Percentiles rank a stretch among this genome's conserved stretches.
phyloP scores from a whole-genome alignment of 2,797 vertebrate genomes.

The Anolis apletophallus region DNA sequence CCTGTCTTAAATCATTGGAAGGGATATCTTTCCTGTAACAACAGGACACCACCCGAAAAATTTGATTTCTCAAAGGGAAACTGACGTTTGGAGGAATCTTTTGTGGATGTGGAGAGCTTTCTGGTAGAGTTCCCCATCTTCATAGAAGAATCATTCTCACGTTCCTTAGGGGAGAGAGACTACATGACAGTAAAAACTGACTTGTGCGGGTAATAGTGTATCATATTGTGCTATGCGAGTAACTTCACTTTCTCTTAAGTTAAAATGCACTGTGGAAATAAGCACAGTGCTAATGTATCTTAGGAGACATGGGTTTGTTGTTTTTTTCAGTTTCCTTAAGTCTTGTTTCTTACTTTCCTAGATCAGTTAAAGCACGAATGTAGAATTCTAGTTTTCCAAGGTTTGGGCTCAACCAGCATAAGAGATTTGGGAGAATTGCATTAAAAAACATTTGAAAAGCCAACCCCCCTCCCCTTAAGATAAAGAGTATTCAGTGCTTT shows the following conservation, averaged over 20 bases:
- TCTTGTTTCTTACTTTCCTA: neutral
- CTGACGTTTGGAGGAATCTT: neutral
- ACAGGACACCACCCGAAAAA: constrained; percentile 22
- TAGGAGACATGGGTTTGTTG: neutral
- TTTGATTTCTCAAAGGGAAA: neutral
- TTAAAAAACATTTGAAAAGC: neutral
- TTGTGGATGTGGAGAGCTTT: neutral
- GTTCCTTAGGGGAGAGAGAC: neutral
- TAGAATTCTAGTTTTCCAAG: neutral
- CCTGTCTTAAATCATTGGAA: constrained; percentile 15
- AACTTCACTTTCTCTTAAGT: neutral
- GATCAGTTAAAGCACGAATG: neutral
- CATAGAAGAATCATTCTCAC: neutral
- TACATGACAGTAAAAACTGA: neutral
- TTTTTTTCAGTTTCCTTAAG: neutral
- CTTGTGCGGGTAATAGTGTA: neutral
- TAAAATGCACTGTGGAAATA: neutral
- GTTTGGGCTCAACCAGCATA: neutral
- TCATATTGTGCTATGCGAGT: neutral
- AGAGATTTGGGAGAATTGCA: neutral
- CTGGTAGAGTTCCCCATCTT: neutral
- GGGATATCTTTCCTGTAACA: constrained; percentile 37
- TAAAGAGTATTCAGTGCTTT: neutral
- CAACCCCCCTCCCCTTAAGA: neutral
- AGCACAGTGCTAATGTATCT: neutral